Evolutionary conservation across 2,888 invertebrate species (phyloP).

Genomic region (Crepidodera aurea): DNA sequence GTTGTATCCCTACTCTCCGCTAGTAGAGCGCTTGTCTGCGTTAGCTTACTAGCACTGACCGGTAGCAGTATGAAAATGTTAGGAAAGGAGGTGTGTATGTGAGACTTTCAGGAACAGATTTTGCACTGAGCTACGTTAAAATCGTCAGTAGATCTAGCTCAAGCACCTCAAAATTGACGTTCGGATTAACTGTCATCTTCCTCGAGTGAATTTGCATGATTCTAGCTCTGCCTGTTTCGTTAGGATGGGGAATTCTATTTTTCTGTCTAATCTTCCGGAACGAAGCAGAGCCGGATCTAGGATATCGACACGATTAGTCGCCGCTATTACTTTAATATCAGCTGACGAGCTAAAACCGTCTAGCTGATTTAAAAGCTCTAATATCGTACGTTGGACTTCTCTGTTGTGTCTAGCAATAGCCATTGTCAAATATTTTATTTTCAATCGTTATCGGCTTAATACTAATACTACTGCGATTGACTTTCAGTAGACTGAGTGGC

Average conservation of each 20-base stretch:
- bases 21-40: no score
- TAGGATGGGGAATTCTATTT: conserved; percentile 99
- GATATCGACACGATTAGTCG: conserved; percentile 98
- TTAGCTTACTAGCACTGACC: no score
- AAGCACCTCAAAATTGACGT: conserved; percentile 94
- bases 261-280: conserved; percentile 91
- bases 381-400: conserved; percentile 99
- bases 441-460: no score
- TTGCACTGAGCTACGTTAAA: conserved; percentile 99
- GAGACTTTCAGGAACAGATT: no score
- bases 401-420: no score
- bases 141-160: conserved; percentile 96
- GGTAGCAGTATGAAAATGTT: no score
- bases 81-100: no score
- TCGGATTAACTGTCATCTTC: conserved; percentile 97
- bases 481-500: no score
- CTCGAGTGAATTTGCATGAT: conserved; percentile 99
- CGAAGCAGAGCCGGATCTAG: conserved; percentile 96
- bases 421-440: no score
- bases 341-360: conserved; percentile 98
- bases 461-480: no score
- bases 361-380: conserved; percentile 96
- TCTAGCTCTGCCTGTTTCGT: conserved; percentile 97
- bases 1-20: no score
- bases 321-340: conserved; percentile 99